Base-by-base conservation (phyloP, 2,797 vertebrate genomes). In the Esox lucius region DNA sequence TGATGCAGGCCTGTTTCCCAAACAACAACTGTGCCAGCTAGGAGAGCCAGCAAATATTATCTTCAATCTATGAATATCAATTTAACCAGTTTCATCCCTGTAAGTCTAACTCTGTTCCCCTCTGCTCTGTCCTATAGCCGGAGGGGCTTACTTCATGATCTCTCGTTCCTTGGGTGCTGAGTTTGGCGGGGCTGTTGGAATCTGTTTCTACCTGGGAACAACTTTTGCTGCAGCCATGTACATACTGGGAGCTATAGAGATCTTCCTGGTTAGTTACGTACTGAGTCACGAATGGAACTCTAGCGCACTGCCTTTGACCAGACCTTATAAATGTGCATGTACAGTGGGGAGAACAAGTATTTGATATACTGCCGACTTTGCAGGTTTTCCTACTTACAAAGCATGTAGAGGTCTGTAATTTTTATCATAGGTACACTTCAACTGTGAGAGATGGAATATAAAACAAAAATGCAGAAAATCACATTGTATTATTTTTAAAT, bases 61-160 rank as follows among this genome's bases (percentile, higher is more conserved):
- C 5, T 2, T n/a, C n/a, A 56, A 2, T 5, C 16, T 16, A 51
- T 51, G 7, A 51, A 9, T 56, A 56, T 19, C 17, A 56, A 64
- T 1, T 26, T 0, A 64, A 22, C 51, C 9, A 31, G 48, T 64
- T 65, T 59, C 67, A 56, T 8, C 39, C 12, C 65, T 53, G 56
- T 71, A n/a, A n/a, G 33, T 35, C 2, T 11, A 26, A 24, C 12
- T 64, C 24, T 64, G 22, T 64, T 28, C 26, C 64, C 15, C 15
- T 53, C 51, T 53, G 24, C 4, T 64, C n/a, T 12, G 7, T 86
- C 76, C 88, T 74, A 0, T 78, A 99, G 98, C 98, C 88, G 98
- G 98, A 71, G 98, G 98, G 65, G 97, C 98, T 7, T 99, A 99
- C 85, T 99, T 99, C 89, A 99, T 99, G 98, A 99, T 99, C 78